phyloP scores from a whole-genome alignment of 2,797 vertebrate genomes.

The Lepilemur ruficaudatus region DNA sequence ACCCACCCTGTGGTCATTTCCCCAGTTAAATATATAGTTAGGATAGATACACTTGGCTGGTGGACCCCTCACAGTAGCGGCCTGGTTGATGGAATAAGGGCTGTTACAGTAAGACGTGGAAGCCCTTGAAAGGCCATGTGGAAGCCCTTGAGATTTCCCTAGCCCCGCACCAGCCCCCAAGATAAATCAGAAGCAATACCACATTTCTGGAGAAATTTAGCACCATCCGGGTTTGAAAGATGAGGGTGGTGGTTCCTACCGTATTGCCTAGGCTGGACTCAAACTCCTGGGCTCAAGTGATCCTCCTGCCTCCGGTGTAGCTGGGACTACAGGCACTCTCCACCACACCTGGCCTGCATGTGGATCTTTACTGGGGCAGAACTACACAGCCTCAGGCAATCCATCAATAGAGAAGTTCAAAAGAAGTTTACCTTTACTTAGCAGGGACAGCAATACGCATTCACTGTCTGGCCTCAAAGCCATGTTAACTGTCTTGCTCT shows the following conservation, averaged over 20 bases:
- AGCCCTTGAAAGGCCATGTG: background rate
- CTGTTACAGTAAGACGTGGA: background rate
- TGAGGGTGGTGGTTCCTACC: background rate
- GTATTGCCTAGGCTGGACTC: background rate
- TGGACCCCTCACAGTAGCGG: background rate
- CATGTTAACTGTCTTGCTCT: background rate
- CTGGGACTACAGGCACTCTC: background rate
- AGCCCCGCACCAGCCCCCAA: background rate
- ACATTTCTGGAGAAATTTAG: background rate
- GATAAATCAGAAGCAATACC: background rate
- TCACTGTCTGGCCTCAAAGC: background rate
- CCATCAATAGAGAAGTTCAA: background rate
- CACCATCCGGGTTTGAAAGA: background rate
- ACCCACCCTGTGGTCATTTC: background rate
- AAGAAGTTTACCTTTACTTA: background rate
- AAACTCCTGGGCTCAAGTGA: background rate
- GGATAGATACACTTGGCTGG: background rate
- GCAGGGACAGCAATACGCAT: background rate
- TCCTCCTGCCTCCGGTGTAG: background rate
- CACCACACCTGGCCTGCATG: background rate
- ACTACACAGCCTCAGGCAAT: background rate
- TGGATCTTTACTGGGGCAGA: background rate
- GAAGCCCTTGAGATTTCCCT: background rate
- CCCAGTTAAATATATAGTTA: background rate
- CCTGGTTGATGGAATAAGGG: background rate